phyloP scores from a whole-genome alignment of 2,797 vertebrate species.

The Myotis findleyi region DNA sequence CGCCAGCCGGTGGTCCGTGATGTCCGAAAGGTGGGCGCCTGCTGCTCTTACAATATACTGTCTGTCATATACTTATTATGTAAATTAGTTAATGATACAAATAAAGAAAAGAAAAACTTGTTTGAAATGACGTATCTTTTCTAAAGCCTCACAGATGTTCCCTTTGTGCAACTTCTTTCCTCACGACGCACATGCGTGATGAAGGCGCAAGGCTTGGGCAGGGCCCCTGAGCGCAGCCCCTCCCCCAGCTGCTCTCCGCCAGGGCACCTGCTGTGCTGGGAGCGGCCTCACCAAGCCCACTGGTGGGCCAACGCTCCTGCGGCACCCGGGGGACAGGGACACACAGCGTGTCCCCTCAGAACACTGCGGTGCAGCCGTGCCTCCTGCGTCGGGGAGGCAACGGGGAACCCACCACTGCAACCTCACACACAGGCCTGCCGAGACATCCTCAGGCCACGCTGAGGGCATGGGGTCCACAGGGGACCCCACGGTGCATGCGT shows the following conservation, averaged over 20 bases:
- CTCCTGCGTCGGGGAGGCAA: background rate
- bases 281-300: no score
- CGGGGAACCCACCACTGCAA: background rate
- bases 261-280: no score
- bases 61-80: background rate
- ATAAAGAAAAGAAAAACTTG: background rate
- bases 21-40: no score
- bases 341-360: background rate
- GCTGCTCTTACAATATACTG: background rate
- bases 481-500: background rate
- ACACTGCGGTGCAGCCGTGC: background rate
- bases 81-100: background rate
- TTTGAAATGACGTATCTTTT: background rate
- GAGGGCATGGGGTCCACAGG: background rate
- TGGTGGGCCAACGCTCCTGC: no score
- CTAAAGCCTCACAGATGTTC: background rate
- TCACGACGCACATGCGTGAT: rapidly evolving
- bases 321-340: no score
- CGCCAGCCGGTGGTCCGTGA: no score
- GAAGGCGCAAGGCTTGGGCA: background rate
- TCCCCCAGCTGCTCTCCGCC: no score
- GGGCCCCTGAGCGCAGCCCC: no score
- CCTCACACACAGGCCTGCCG: background rate
- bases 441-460: rapidly evolving
- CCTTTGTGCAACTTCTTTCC: background rate